These are phyloP conservation scores for Phrixothrix hirtus DNA, from an alignment of 2,888 invertebrate genomes.

Conservation along the genomic window DNA sequence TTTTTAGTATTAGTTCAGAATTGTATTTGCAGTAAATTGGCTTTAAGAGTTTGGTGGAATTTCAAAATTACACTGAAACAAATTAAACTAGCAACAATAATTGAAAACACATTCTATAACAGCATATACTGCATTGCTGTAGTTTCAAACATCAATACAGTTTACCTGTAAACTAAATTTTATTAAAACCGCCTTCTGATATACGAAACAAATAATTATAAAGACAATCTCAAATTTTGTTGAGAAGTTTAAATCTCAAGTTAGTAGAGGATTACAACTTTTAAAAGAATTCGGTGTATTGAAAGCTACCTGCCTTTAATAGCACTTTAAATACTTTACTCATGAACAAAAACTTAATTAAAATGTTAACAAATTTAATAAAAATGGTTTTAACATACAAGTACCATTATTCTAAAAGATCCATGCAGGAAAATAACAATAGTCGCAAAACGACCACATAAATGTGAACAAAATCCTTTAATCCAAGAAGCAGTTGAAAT, in stretches of 20 bases:
- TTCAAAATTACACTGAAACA: background rate
- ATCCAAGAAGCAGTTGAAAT: slow-evolving; percentile 12
- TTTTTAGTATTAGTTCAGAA: no score
- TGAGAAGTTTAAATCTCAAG: no score
- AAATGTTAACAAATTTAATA: background rate
- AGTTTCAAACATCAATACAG: slow-evolving; percentile 26
- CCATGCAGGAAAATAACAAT: slow-evolving; percentile 8
- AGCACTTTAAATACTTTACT: background rate
- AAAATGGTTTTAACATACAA: slow-evolving; percentile 10
- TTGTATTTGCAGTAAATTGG: no score
- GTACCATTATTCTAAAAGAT: background rate
- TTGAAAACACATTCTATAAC: slow-evolving; percentile 1
- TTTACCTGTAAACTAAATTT: slow-evolving; percentile 28
- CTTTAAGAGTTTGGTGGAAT: no score
- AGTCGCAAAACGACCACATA: slow-evolving; percentile 15
- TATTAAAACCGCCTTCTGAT: slow-evolving; percentile 30
- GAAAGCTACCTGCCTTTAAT: background rate
- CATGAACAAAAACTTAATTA: background rate
- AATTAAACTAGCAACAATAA: slow-evolving; percentile 6
- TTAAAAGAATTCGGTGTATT: no score
- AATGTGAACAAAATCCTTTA: slow-evolving; percentile 19
- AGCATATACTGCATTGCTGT: slow-evolving; percentile 30
- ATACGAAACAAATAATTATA: no score
- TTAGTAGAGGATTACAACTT: no score
- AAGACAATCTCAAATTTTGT: no score